Conservation (phyloP, 2,888 invertebrate genomes). For the Drosophila dives region DNA sequence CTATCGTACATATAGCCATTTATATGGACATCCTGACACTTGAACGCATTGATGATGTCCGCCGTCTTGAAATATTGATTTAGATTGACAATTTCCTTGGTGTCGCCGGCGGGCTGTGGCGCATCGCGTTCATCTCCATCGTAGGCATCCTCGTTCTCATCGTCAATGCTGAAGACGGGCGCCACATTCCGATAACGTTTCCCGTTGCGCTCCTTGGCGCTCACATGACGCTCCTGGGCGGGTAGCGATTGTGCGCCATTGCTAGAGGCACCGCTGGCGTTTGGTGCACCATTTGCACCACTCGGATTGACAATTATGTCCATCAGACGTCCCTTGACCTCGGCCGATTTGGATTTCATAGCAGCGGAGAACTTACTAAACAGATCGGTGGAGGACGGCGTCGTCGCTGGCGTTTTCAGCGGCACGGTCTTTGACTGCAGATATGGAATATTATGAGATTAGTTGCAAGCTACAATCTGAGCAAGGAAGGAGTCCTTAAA, state of each 20-base stretch:
- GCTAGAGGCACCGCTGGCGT: conserved; percentile 21
- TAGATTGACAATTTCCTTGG: conserved; percentile 92
- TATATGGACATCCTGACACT: conserved; percentile 96
- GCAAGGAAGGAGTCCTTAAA: background rate
- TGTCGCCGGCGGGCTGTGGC: conserved; percentile 87
- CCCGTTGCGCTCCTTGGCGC: conserved; percentile 92
- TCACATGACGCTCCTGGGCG: conserved; percentile 90
- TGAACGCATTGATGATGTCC: conserved; percentile 93
- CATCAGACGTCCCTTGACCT: conserved; percentile 95
- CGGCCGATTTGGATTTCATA: conserved; percentile 95
- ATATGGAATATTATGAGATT: background rate
- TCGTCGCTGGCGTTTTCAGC: conserved; percentile 40
- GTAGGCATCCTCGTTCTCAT: conserved; percentile 89
- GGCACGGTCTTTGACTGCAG: conserved; percentile 53
- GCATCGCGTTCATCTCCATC: conserved; percentile 67
- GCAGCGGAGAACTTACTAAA: conserved; percentile 94
- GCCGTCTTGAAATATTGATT: conserved; percentile 92
- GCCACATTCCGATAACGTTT: conserved; percentile 95
- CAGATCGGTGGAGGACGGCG: conserved; percentile 87
- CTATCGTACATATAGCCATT: conserved; percentile 96
- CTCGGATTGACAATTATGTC: conserved; percentile 96
- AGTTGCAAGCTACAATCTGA: background rate
- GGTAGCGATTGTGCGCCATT: conserved; percentile 72
- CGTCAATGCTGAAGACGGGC: conserved; percentile 97
- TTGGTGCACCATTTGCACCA: conserved; percentile 50